Base-by-base conservation (phyloP, 2,113 vertebrate genomes). In the Ochotona princeps region DNA sequence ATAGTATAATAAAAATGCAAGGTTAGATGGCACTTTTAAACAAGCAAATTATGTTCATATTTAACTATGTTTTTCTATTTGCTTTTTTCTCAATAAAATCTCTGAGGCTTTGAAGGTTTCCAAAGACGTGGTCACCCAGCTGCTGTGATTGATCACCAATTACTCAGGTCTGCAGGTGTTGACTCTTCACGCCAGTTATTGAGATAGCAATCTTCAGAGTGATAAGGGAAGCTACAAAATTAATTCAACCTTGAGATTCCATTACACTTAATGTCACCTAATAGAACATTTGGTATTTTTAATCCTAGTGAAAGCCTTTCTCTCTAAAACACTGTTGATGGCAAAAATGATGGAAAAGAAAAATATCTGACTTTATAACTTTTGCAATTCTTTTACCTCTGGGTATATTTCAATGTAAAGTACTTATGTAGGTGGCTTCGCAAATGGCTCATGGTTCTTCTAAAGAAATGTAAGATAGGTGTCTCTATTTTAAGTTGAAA, bases 241-340 rank as follows among this genome's bases (percentile, higher is more conserved):
- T 97, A 98, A 97, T 92, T 67, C 95, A 97, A 94, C 97, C 97
- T 97, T 97, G 96, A 97, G 93, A 97, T 97, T 98, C 96, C 94
- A 97, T 97, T 98, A 96, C 65, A 97, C 94, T 97, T 97, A 96
- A 92, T 47, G 89, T 97, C 96, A 97, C 47, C 80, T 97, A 96
- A 92, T 94, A 95, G 54, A 94, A 94, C 76, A 96, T 70, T 94
- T 96, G 87, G 90, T 98, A 97, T 96, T 97, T 97, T 98, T 95
- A 97, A 97, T 97, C 74, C 90, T 92, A 79, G 74, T 97, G 97
- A 85, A 87, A 95, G 91, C 81, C 79, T 94, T 87, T 67, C 85
- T 94, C 87, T 65, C 72, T 92, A 76, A 91, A 88, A 80, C 79
- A 95, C 92, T 96, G 32, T 25, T 61, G 83, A 70, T 93, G 85